These are phyloP conservation scores for Dendropsophus ebraccatus DNA, from an alignment of 2,113 vertebrate genomes.

Conservation along the genomic window DNA sequence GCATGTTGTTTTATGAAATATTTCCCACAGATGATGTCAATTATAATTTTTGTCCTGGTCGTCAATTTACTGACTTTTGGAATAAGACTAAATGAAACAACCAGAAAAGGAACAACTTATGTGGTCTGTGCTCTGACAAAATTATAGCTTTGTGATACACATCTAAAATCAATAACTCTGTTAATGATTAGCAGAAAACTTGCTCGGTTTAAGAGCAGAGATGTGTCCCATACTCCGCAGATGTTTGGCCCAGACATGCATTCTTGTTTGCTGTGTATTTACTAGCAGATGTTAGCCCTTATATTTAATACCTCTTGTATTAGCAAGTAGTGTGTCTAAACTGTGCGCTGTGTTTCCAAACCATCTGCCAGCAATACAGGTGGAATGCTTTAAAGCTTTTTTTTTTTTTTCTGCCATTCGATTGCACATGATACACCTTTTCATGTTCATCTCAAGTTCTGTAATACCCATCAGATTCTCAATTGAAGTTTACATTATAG, in stretches of 20 bases:
- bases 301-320: slow-evolving; percentile 77
- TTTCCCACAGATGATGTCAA: slow-evolving; percentile 94
- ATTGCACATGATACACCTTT: slow-evolving; percentile 29
- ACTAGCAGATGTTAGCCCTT: slow-evolving; percentile 85
- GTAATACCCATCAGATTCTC: neutral
- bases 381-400: slow-evolving; percentile 80
- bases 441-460: slow-evolving; percentile 18
- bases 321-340: slow-evolving; percentile 75
- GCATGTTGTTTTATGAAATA: slow-evolving; percentile 94
- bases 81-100: slow-evolving; percentile 90
- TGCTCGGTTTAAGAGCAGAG: slow-evolving; percentile 85
- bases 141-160: slow-evolving; percentile 87
- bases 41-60: slow-evolving; percentile 89
- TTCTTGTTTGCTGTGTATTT: slow-evolving; percentile 89
- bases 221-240: slow-evolving; percentile 83
- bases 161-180: slow-evolving; percentile 92
- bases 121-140: slow-evolving; percentile 88
- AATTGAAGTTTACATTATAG: neutral
- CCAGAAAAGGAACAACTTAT: slow-evolving; percentile 89
- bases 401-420: slow-evolving; percentile 57
- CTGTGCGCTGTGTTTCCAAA: slow-evolving; percentile 76
- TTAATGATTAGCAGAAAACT: slow-evolving; percentile 87
- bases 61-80: slow-evolving; percentile 89
- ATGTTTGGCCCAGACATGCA: slow-evolving; percentile 83
- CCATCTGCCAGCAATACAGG: slow-evolving; percentile 85